These are phyloP conservation scores for Dendrocincla fuliginosa DNA, from an alignment of 2,797 vertebrate genomes.

Conservation along the genomic window DNA sequence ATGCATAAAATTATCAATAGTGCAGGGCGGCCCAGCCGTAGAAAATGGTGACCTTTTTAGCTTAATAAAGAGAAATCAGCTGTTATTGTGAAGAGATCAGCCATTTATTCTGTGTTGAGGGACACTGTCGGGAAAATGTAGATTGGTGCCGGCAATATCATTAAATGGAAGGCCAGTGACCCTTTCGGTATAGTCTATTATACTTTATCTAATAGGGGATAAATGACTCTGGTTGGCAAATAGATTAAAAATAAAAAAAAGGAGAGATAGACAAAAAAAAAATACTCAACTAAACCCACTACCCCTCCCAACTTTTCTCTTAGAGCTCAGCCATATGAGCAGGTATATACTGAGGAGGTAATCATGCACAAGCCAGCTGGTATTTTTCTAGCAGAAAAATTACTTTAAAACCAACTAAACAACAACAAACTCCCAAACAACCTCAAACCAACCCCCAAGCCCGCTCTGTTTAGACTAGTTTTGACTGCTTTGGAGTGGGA, in stretches of 20 bases:
- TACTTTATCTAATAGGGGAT: constrained; percentile 86
- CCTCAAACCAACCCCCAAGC: background rate
- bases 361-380: constrained; percentile 2
- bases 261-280: accelerated
- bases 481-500: background rate
- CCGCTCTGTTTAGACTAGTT: background rate
- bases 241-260: constrained; percentile 59
- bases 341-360: constrained; percentile 8
- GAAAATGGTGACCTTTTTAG: constrained; percentile 98
- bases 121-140: constrained; percentile 80
- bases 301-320: background rate
- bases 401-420: background rate
- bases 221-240: constrained; percentile 81
- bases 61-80: constrained; percentile 94
- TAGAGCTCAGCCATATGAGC: constrained; percentile 5
- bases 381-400: constrained; percentile 20
- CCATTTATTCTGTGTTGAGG: constrained; percentile 82
- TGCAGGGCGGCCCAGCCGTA: constrained; percentile 90
- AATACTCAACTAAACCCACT: background rate
- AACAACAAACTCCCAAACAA: background rate
- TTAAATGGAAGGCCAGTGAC: constrained; percentile 84
- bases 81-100: constrained; percentile 86
- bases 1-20: constrained; percentile 99
- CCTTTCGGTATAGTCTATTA: constrained; percentile 80
- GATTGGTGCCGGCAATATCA: constrained; percentile 82